Evolutionary conservation across 2,797 vertebrate species (phyloP), one percentile per base, ranked within the genome.

Genomic region (Hephaestus fuliginosus): DNA sequence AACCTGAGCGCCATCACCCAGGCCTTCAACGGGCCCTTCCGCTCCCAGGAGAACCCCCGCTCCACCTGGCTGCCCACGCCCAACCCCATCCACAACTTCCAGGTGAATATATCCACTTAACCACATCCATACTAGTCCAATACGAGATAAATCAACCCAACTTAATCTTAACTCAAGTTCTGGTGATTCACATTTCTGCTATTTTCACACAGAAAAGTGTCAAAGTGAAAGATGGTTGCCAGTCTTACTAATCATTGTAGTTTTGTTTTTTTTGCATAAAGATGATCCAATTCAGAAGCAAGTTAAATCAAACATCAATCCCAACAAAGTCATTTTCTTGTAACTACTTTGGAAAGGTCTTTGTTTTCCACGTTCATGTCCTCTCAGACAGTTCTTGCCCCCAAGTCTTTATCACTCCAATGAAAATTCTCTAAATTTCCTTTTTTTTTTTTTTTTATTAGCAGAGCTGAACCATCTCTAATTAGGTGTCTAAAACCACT

Each of bases 1-100:
- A 99, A 99, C 95, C 96, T 99, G 84, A 99, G 97, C 91, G 97
- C 98, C 93, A 98, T 99, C 94, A 97, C 97, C 51, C 97, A 97
- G 87, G 97, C 97, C 43, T 99, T 99, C 94, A 99, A 97, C 5
- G 98, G 98, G 20, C 97, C 98, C 0, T 99, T 99, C 91, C 97
- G 98, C 71, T 98, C 97, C 92, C 98, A 99, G 95, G 98, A 99
- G 92, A 99, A 99, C 89, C 98, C 98, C 13, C 96, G 98, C 89
- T 98, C 98, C 81, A 97, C 98, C 76, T 99, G 98, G 98, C 96
- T 99, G 36, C 96, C 98, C 78, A 98, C 97, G 0, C 88, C 96
- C 84, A 99, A 99, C 92, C 98, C 25, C 89, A 97, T 97, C 70
- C 93, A 93, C 81, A 95, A 95, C 91, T 25, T 96, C 84, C 93